A percentile compares a stretch with the other conserved stretches of the same genome.
Evolutionary conservation across 2,888 invertebrate genomes (phyloP).

Genomic region (Ichneumon xanthorius): DNA sequence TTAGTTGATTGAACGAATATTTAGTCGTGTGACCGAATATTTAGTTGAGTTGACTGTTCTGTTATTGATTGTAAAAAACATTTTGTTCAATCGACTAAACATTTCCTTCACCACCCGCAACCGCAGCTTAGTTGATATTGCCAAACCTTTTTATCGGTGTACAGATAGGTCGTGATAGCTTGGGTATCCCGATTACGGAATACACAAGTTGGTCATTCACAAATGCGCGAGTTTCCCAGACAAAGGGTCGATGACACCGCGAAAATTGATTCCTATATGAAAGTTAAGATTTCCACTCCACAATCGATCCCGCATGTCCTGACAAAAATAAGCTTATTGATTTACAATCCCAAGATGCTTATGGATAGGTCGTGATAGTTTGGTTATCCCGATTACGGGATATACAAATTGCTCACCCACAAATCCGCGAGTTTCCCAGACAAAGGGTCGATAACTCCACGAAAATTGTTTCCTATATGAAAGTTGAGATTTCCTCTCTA

Average conservation of each 20-base stretch:
- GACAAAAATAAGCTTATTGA: neutral
- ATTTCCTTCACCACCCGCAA: no score
- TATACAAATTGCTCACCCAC: conserved; percentile 74
- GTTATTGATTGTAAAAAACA: no score
- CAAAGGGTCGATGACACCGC: neutral
- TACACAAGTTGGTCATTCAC: conserved; percentile 75
- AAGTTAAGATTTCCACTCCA: neutral
- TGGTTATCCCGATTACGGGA: conserved; percentile 65
- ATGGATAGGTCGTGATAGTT: neutral
- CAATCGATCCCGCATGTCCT: neutral
- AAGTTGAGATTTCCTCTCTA: neutral
- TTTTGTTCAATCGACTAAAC: no score
- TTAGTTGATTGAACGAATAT: no score
- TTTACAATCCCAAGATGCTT: neutral
- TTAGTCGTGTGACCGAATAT: no score
- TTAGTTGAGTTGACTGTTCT: no score
- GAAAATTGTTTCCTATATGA: neutral
- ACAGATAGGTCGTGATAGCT: neutral
- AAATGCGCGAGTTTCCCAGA: neutral
- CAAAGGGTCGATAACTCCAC: neutral
- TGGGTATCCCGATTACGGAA: conserved; percentile 63
- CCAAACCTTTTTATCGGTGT: no score
- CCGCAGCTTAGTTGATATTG: no score
- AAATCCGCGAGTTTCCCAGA: neutral
- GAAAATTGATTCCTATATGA: neutral